Evolutionary conservation across 2,888 invertebrate genomes (phyloP), one percentile per base, ranked within the genome.

Genomic region (Drosophila acutilabella): DNA sequence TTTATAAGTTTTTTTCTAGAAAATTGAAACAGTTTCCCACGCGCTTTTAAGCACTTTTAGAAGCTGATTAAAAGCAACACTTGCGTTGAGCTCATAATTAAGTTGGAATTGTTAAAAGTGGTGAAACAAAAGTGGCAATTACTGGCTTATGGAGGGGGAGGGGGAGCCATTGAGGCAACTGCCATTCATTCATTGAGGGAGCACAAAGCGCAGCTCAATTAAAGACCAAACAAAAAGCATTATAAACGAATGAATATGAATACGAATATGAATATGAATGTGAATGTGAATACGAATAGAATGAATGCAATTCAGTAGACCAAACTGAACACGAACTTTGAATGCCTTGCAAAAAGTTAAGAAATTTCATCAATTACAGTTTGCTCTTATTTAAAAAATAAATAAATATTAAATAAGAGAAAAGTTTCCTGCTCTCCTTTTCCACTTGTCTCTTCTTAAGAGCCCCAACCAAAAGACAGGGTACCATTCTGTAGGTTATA

Each of bases 141-240:
- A 38, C 68, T 16, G 6, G 10, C 45, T 61, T 66, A 38, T 54
- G 10, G 10, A 3, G 8, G 38, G 13, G 18, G 5, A 33, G 33
- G 36, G 14, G 36, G 26, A 61, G 26, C 47, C 30, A 52, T 59
- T 65, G 6, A 60, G 44, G 47, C 33, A 52, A n/a, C 42, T 47
- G 3, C 4, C 33, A 33, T 13, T 13, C 48, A 50, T 48, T 45
- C 47, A 52, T 42, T 60, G 47, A 74, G 30, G n/a, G 7, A 50
- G 64, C 71, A 79, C 74, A 72, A 81, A 70, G 70, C 61, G 68
- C 61, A 81, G 64, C 68, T 69, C 54, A 79, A 80, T 81, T 81
- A 68, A 51, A 54, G 26, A 8, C 10, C 44, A 38, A 71, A 82
- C 81, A 82, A 84, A 78, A 60, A 56, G 40, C 68, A 59, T n/a